Evolutionary conservation across 2,888 invertebrate species (phyloP), one percentile per base, ranked within the genome.

Genomic region (Nebria brevicollis): DNA sequence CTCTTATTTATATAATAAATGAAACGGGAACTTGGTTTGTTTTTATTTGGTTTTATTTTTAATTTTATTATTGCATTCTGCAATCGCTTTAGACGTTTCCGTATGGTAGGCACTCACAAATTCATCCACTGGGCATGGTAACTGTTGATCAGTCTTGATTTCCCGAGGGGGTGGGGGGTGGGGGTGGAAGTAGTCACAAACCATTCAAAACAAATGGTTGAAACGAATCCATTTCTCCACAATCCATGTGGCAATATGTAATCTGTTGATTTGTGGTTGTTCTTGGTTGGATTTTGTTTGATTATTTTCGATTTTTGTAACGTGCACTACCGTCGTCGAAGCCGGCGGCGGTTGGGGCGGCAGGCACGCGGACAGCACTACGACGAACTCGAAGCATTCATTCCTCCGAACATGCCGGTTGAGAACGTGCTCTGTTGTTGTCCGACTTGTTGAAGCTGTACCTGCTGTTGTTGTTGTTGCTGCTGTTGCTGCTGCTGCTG

Each of bases 341-440:
- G 86, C 86, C 86, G 86, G 86, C 87, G 87, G 85, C 86, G 86
- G 85, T 85, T 82, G 85, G 85, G 84, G 85, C 85, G 84, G 85
- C 86, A 84, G 86, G 85, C 84, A 84, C 85, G 85, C 85, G 84
- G 85, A 88, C 87, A 88, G 88, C 88, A 89, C 90, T 90, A 90
- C 90, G 90, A 90, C 85, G 89, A 89, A 84, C 89, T 89, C 79
- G 90, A 90, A 83, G 90, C 90, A 87, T 90, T 90, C 90, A 90
- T 90, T 84, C 91, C 92, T 86, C 92, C 92, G 85, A 90, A 91
- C 85, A 90, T 90, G 86, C 89, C 90, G 85, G 90, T 89, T 84
- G 89, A 90, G 86, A 90, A 90, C 84, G 90, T 88, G 83, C 89
- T 87, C 74, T 86, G 88, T 70, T 70, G 70, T 4, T 20, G 20